Base-by-base conservation (phyloP, 2,888 invertebrate genomes). In the Proisotoma minuta region DNA sequence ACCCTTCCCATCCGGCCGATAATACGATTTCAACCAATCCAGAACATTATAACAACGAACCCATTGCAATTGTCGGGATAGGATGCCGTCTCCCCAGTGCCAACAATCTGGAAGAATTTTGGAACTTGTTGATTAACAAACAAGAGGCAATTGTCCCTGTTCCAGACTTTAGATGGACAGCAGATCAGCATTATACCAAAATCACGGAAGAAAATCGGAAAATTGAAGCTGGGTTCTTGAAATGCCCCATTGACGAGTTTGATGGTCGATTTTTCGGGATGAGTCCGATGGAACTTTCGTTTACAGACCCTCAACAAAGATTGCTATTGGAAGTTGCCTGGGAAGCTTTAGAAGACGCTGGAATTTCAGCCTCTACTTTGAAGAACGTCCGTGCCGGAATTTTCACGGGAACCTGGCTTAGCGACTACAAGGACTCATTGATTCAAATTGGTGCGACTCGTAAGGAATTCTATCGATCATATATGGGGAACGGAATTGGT, bases 271-370 rank as follows among this genome's bases (percentile, higher is more conserved):
- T 34, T 34, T 34, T 34, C 34, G 34, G 34, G 54, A 91, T 93
- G 48, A 91, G 91, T 79, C 87, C 89, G 20, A 92, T 92, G 79
- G 92, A 92, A 77, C 91, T 92, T n/a, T 84, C 89, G 75, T 86
- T 88, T 59, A 91, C 95, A 88, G 93, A 96, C 78, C 93, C 94
- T 5, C 91, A 93, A 78, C 82, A 96, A 71, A 83, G 95, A 69
- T 83, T 95, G 78, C 80, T 97, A 71, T 82, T 98, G 54, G 98
- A 95, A 80, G 78, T 87, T 39, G 91, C 93, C 15, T 87, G 93
- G 78, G 96, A 97, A 80, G 87, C 89, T 18, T 34, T 34, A 15
- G 34, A 34, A 34, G 34, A 34, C 34, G 34, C 34, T 15, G 34
- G 8, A 15, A 10, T 63, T 3, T 51, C 59, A 27, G 43, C 63